Base-by-base conservation (phyloP, 2,113 vertebrate genomes). In the Turdus rufiventris region DNA sequence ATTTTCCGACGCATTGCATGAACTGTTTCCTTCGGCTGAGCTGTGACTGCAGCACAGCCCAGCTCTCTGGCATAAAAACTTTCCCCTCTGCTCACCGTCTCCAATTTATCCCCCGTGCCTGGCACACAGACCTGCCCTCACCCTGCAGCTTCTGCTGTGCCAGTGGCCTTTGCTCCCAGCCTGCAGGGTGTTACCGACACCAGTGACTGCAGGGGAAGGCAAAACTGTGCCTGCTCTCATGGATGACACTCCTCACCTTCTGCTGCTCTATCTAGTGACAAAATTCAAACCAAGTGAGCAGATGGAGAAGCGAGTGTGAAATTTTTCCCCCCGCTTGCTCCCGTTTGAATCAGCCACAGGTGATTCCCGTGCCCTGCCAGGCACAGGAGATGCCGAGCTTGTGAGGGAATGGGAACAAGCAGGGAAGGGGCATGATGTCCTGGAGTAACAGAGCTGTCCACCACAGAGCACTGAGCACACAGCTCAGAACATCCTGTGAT, bases 1-100 rank as follows among this genome's bases (percentile, higher is more conserved):
- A 1, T 28, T 66, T 66, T 14, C 61, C 2, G 0, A 36, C 1
- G 43, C 51, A 26, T 5, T 8, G 0, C 4, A 0, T 14, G 23
- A 40, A 5, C 34, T 6, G 2, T 58, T 51, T 34, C 75, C 62
- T 45, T 71, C 23, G 45, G 38, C 58, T 36, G 70, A 50, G 73
- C 68, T 4, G 2, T 25, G 71, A 54, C 38, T 23, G 8, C 19
- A 60, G 68, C 68, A 60, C 48, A 21, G 38, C 2, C 2, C 71
- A 60, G 12, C 18, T 50, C 87, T 48, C 11, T 6, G 7, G 58
- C 87, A 57, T 7, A 9, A 20, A 83, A 61, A 57, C 81, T 42
- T 40, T 40, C 24, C 54, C 29, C 33, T 70, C 36, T 45, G 23
- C 58, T 62, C 5, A 2, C 38, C 3, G 3, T 42, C 29, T 33